These are phyloP conservation scores for Clarias batrachus DNA, from an alignment of 2,113 vertebrate species.

Conservation along the genomic window DNA sequence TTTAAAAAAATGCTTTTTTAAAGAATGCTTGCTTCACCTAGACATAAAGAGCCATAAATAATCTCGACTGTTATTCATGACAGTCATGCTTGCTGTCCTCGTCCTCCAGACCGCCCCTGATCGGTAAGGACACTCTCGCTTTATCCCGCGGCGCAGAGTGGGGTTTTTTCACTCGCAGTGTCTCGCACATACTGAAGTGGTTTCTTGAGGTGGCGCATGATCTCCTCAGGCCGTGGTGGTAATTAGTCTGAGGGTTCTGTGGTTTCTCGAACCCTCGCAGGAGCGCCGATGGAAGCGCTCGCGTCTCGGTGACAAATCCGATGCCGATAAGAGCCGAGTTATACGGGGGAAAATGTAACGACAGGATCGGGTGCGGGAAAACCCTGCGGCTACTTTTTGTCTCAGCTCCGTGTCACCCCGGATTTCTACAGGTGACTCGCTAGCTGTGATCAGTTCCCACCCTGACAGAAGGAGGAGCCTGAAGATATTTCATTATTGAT, in stretches of 20 bases:
- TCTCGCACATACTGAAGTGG: neutral
- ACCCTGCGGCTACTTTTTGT: neutral
- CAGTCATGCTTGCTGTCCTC: neutral
- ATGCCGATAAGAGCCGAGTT: constrained; percentile 32
- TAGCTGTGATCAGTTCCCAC: neutral
- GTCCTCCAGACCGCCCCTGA: neutral
- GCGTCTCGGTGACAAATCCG: constrained; percentile 27
- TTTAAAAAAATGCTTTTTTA: too few relatives aligned
- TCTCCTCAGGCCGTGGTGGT: constrained; percentile 19
- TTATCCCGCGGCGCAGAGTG: neutral
- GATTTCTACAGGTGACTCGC: constrained; percentile 9
- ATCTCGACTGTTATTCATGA: too few relatives aligned
- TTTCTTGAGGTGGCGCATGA: neutral
- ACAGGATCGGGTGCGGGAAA: constrained; percentile 16
- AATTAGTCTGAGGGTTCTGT: constrained; percentile 41
- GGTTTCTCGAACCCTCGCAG: constrained; percentile 15
- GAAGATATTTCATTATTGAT: constrained; percentile 44
- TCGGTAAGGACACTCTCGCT: constrained; percentile 17
- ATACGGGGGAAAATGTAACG: constrained; percentile 25
- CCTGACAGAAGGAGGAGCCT: constrained; percentile 27
- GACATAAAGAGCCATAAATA: too few relatives aligned
- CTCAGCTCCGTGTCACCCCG: constrained; percentile 4
- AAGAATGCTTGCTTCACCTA: neutral
- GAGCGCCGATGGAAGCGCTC: constrained; percentile 12
- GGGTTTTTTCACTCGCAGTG: too few relatives aligned